These are phyloP conservation scores for Apamea epomidion DNA, from an alignment of 2,888 invertebrate genomes.

Conservation along the genomic window DNA sequence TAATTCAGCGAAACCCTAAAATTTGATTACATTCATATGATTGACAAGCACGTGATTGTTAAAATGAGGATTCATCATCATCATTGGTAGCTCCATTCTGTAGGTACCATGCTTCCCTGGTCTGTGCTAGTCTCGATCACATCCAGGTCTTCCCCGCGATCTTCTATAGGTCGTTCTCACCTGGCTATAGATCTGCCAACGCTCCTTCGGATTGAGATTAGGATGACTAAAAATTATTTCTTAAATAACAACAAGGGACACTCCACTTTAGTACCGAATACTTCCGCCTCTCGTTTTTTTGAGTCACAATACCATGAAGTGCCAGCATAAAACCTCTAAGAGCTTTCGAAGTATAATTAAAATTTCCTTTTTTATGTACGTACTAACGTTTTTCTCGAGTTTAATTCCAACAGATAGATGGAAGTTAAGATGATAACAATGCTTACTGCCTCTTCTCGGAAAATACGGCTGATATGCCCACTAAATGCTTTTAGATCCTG, in stretches of 20 bases:
- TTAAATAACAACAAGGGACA: neutral
- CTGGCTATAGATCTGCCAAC: neutral
- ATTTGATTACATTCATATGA: neutral
- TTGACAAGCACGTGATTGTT: neutral
- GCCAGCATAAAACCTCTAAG: conserved; percentile 7
- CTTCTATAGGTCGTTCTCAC: neutral
- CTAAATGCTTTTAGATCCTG: conserved; percentile 30
- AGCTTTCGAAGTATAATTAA: conserved; percentile 15
- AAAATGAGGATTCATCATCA: neutral
- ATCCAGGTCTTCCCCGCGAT: neutral
- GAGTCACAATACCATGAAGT: neutral
- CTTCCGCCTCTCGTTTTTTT: neutral
- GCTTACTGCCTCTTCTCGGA: conserved; percentile 8
- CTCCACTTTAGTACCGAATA: conserved; percentile 3
- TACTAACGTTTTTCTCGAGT: conserved; percentile 14
- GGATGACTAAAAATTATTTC: neutral
- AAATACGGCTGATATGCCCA: conserved; percentile 12
- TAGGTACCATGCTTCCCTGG: neutral
- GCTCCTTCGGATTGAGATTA: neutral
- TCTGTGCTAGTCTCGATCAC: neutral
- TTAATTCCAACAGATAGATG: conserved; percentile 35
- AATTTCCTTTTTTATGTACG: conserved; percentile 35
- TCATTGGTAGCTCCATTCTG: neutral
- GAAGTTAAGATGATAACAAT: conserved; percentile 36
- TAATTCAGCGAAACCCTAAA: neutral